Conservation (phyloP, 2,797 vertebrate genomes). For the Fistularia commersonii region DNA sequence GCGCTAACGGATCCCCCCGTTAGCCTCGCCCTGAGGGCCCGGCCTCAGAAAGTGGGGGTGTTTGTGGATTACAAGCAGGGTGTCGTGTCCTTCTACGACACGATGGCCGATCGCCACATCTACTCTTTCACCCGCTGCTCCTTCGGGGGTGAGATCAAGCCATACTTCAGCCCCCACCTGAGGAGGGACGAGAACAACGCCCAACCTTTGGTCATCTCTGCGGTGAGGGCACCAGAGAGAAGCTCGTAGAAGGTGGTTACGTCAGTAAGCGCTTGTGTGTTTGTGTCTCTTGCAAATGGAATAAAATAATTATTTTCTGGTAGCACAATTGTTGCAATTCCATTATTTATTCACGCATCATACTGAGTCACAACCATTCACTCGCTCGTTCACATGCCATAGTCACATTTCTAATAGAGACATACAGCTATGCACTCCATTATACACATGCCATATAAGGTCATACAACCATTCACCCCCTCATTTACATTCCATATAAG, state of each 20-base stretch:
- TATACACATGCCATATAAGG: too few relatives aligned
- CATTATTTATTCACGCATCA: too few relatives aligned
- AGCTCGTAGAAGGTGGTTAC: background rate
- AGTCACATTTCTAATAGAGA: too few relatives aligned
- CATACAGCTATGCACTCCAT: too few relatives aligned
- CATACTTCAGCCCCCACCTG: constrained; percentile 54
- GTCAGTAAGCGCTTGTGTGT: background rate
- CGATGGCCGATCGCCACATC: constrained; percentile 30
- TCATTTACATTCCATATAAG: too few relatives aligned
- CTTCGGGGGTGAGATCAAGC: constrained; percentile 37
- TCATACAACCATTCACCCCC: too few relatives aligned
- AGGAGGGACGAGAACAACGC: constrained; percentile 21
- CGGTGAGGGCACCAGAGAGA: background rate
- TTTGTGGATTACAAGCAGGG: constrained; percentile 55
- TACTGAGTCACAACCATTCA: too few relatives aligned
- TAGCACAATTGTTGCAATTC: too few relatives aligned
- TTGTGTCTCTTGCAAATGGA: background rate
- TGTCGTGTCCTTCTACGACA: constrained; percentile 52
- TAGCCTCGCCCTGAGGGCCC: constrained; percentile 10
- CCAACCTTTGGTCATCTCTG: constrained; percentile 42
- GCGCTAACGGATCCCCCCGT: constrained; percentile 8
- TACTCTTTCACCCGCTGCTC: constrained; percentile 41
- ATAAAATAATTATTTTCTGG: too few relatives aligned
- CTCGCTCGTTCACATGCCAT: too few relatives aligned
- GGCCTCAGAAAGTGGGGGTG: constrained; percentile 49